Percentiles rank a stretch among this genome's conserved stretches.
phyloP scores from a whole-genome alignment of 2,888 invertebrate species.

The Drosophila histrio region DNA sequence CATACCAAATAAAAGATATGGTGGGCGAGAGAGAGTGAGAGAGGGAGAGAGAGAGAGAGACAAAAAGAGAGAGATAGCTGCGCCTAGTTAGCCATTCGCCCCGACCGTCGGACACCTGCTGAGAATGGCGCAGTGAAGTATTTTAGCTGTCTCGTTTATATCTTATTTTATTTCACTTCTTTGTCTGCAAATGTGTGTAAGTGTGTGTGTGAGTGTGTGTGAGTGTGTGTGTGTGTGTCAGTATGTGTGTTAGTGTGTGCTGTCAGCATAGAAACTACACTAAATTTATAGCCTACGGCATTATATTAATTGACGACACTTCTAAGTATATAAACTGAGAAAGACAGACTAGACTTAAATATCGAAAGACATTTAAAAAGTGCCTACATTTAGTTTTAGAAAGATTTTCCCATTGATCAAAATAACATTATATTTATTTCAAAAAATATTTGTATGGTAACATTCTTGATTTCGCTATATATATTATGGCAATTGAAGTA shows the following conservation, averaged over 20 bases:
- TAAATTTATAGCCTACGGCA: constrained; percentile 2
- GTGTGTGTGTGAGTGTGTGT: not conserved
- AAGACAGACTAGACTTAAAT: too few species aligned
- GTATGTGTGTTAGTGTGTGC: not conserved
- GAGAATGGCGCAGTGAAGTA: constrained; percentile 46
- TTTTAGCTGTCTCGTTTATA: constrained; percentile 56
- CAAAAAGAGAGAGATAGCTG: not conserved
- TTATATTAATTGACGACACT: not conserved
- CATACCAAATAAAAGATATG: constrained; percentile 19
- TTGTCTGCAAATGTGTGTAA: not conserved
- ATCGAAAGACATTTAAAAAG: too few species aligned
- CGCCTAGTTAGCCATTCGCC: constrained; percentile 14
- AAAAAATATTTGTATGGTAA: too few species aligned
- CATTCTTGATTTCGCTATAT: too few species aligned
- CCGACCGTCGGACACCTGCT: constrained; percentile 46
- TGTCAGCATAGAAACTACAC: not conserved
- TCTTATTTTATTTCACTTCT: constrained; percentile 49
- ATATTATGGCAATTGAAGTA: too few species aligned
- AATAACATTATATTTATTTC: too few species aligned
- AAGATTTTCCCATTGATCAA: too few species aligned
- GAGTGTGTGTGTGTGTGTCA: not conserved
- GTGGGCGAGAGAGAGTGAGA: constrained; percentile 4
- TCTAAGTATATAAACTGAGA: not conserved
- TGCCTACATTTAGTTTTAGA: too few species aligned
- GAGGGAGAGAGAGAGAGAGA: not conserved